These are phyloP conservation scores for Neogale vison DNA, from an alignment of 2,113 vertebrate species.

Conservation along the genomic window DNA sequence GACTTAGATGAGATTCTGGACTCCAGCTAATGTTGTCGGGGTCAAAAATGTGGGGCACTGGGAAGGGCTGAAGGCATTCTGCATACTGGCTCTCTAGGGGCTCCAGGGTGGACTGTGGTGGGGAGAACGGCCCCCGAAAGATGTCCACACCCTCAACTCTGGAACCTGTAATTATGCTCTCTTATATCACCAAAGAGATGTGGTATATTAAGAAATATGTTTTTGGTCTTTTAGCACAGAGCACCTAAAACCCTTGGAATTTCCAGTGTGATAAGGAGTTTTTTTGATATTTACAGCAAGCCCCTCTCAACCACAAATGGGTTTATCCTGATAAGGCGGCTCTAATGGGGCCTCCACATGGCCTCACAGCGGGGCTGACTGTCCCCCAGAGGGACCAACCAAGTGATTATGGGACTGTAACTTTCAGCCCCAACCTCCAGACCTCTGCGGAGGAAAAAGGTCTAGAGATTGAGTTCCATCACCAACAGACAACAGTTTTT, in stretches of 20 bases:
- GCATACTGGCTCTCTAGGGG: background rate
- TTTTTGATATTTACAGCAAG: background rate
- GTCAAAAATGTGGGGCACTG: background rate
- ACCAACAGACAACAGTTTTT: background rate
- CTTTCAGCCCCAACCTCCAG: background rate
- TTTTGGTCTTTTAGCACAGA: background rate
- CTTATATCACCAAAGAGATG: background rate
- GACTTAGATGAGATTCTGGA: background rate
- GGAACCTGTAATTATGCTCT: background rate
- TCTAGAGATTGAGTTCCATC: background rate
- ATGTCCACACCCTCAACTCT: background rate
- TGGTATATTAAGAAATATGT: background rate
- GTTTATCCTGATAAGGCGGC: background rate
- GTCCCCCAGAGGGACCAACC: background rate
- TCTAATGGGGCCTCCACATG: background rate
- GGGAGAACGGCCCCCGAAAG: background rate
- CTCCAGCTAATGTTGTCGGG: background rate
- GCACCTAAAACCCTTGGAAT: background rate
- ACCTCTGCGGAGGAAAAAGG: background rate
- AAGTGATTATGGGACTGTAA: background rate
- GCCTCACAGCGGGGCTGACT: background rate
- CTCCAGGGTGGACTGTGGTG: background rate
- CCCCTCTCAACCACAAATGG: background rate
- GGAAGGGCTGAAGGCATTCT: background rate
- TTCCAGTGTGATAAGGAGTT: background rate